These are phyloP conservation scores for Zootermopsis nevadensis DNA, from an alignment of 2,888 invertebrate genomes.

Conservation along the genomic window DNA sequence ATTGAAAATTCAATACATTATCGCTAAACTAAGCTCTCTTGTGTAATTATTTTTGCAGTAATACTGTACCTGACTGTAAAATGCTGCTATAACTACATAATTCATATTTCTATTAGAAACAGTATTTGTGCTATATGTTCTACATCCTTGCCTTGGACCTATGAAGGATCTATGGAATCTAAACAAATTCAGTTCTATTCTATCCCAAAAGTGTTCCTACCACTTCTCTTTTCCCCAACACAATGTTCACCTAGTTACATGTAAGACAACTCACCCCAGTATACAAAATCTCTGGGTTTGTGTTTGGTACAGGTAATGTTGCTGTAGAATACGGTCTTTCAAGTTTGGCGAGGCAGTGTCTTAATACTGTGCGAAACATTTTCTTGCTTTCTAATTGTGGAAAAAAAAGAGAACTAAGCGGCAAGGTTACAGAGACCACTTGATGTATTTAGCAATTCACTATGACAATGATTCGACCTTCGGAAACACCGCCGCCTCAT, in stretches of 20 bases:
- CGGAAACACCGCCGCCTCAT: no score
- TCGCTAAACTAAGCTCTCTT: no score
- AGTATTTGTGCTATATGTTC: background rate
- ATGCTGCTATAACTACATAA: no score
- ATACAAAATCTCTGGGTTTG: constrained; percentile 79
- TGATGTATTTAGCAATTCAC: no score
- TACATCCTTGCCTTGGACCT: background rate
- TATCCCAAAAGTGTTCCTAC: no score
- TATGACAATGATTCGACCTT: no score
- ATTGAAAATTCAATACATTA: no score
- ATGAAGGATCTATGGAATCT: background rate
- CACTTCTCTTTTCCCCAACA: background rate
- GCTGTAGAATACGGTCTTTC: constrained; percentile 57
- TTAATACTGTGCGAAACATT: background rate
- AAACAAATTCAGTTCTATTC: no score
- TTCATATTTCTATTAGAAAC: background rate
- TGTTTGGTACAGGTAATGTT: constrained; percentile 73
- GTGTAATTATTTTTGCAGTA: no score
- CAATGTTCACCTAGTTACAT: background rate
- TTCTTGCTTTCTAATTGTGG: background rate
- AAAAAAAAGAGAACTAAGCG: no score
- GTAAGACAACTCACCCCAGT: constrained; percentile 74
- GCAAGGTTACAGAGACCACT: no score
- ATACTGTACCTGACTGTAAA: no score
- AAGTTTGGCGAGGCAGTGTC: background rate